phyloP scores from a whole-genome alignment of 1,140 invertebrate genomes.

The Leucophenga varia region DNA sequence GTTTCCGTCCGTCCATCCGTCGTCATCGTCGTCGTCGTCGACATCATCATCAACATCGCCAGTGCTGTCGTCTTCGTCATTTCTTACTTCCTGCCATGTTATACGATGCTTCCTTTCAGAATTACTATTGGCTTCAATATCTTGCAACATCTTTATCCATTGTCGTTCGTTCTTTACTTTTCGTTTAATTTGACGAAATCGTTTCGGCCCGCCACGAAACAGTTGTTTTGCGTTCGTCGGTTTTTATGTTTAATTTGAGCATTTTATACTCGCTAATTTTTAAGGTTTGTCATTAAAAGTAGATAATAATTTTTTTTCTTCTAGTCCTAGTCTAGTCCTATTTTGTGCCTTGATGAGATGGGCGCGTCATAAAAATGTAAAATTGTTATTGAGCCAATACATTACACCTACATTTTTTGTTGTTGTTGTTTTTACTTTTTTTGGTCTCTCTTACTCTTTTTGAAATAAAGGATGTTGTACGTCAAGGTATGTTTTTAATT shows the following conservation, averaged over 20 bases:
- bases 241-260: conserved; percentile 53
- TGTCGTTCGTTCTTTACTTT: too few relatives aligned
- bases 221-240: conserved; percentile 8
- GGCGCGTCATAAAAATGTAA: conserved; percentile 36
- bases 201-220: conserved; percentile 4
- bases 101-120: too few relatives aligned
- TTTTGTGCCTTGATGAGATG: conserved; percentile 19
- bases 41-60: too few relatives aligned
- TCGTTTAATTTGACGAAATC: too few relatives aligned
- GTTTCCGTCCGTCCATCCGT: conserved; percentile 41
- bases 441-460: background rate
- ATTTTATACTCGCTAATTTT: conserved; percentile 53
- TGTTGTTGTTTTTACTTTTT: too few relatives aligned
- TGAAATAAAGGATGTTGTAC: conserved; percentile 26
- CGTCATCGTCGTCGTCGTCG: background rate
- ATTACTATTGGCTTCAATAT: too few relatives aligned
- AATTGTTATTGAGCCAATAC: too few relatives aligned
- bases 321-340: conserved; percentile 18
- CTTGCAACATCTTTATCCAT: too few relatives aligned
- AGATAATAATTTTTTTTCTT: conserved; percentile 43
- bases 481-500: conserved; percentile 41
- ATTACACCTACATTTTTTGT: too few relatives aligned
- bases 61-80: too few relatives aligned
- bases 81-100: too few relatives aligned
- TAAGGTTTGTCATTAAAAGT: conserved; percentile 52